These are phyloP conservation scores for Eublepharis macularius DNA, from an alignment of 2,113 vertebrate genomes.

Conservation along the genomic window DNA sequence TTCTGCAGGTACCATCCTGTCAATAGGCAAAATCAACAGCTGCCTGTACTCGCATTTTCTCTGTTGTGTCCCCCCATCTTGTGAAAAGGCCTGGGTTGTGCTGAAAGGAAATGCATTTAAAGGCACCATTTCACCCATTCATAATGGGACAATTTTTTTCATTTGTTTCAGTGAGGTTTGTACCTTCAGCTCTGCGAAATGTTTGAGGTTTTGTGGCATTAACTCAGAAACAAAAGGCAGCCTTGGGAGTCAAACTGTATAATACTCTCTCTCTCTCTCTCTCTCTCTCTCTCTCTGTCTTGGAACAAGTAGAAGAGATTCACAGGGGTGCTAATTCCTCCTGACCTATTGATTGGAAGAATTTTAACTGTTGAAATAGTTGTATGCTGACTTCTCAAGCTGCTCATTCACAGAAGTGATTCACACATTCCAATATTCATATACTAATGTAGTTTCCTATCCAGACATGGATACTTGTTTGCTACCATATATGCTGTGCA, in stretches of 20 bases:
- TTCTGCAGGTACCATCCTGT: too few relatives aligned
- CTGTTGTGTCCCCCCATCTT: too few relatives aligned
- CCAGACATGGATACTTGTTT: background rate
- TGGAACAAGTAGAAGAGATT: background rate
- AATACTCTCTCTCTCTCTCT: background rate
- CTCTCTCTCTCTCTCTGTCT: background rate
- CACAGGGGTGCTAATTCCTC: background rate
- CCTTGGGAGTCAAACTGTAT: background rate
- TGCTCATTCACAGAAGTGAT: background rate
- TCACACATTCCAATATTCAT: too few relatives aligned
- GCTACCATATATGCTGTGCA: too few relatives aligned
- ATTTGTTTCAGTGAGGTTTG: conserved; percentile 15
- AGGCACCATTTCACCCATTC: background rate
- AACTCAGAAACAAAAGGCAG: conserved; percentile 4
- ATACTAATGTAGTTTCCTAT: background rate
- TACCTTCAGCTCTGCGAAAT: conserved; percentile 3
- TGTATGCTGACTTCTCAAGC: background rate
- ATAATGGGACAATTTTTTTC: background rate
- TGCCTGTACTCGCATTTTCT: too few relatives aligned
- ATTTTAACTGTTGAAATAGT: background rate
- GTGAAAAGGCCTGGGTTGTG: too few relatives aligned
- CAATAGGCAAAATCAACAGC: too few relatives aligned
- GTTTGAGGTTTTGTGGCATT: conserved; percentile 21
- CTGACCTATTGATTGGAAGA: background rate
- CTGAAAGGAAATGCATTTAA: too few relatives aligned